Evolutionary conservation across 2,797 vertebrate species (phyloP).

Genomic region (Cheirogaleus major): DNA sequence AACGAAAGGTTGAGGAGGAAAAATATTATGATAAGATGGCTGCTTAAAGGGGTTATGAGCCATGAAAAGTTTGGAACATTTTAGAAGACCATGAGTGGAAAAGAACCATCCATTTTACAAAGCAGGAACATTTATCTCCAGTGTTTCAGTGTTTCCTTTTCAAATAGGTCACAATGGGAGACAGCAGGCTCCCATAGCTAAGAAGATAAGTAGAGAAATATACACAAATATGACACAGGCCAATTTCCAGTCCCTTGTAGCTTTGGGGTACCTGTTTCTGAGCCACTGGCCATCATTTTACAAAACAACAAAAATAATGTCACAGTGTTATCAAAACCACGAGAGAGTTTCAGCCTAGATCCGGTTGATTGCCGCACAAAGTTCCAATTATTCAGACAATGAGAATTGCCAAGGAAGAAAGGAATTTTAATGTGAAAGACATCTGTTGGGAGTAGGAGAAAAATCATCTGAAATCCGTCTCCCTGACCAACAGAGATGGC

Average conservation of each 20-base stretch:
- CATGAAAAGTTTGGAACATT: background rate
- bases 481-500: background rate
- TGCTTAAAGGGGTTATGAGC: background rate
- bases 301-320: conserved; percentile 7
- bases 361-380: no score
- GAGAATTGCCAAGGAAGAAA: no score
- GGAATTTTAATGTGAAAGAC: no score
- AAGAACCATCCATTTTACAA: conserved; percentile 12
- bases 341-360: no score
- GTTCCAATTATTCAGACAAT: no score
- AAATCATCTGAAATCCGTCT: background rate
- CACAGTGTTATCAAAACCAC: background rate
- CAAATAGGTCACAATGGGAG: background rate
- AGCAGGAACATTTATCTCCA: background rate
- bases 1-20: background rate
- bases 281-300: background rate
- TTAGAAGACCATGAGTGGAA: background rate
- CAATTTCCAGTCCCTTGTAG: background rate
- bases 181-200: background rate
- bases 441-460: no score
- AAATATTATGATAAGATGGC: background rate
- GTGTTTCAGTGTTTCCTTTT: background rate
- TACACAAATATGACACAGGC: background rate
- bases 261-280: background rate
- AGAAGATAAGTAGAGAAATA: background rate